Conservation (phyloP, 1,140 invertebrate genomes). For the Drosophila miranda region DNA sequence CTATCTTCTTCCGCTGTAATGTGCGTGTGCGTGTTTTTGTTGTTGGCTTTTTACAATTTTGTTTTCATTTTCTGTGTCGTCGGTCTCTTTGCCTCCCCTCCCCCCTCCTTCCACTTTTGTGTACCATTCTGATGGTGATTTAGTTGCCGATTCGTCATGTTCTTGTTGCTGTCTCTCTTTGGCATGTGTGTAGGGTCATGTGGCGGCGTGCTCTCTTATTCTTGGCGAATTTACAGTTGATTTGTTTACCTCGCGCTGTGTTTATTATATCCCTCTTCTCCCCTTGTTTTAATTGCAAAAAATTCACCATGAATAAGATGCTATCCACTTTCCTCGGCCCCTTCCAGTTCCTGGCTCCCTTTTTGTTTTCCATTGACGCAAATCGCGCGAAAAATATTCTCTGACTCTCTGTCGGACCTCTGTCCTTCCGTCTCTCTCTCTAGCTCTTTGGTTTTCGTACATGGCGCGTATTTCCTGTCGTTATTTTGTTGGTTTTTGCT, state of each 20-base stretch:
- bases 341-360: conserved; percentile 16
- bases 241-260: conserved; percentile 63
- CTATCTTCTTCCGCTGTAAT: conserved; percentile 43
- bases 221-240: conserved; percentile 72
- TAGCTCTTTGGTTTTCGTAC: conserved; percentile 43
- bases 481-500: conserved; percentile 29
- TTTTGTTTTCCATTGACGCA: conserved; percentile 67
- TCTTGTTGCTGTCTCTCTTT: conserved; percentile 11
- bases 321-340: conserved; percentile 4
- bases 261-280: conserved; percentile 50
- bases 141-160: conserved; percentile 34
- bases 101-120: conserved; percentile 14
- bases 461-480: conserved; percentile 75
- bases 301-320: conserved; percentile 39
- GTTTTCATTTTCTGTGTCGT: conserved; percentile 45
- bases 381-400: conserved; percentile 74
- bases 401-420: conserved; percentile 17
- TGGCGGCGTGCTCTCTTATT: conserved; percentile 39
- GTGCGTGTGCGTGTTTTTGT: conserved; percentile 46
- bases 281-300: conserved; percentile 65
- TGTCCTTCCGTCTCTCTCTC: conserved; percentile 12
- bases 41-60: conserved; percentile 72
- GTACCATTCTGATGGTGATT: conserved; percentile 63
- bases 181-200: conserved; percentile 26
- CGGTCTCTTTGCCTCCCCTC: no score